These are phyloP conservation scores for Plumapathes pennacea DNA, from an alignment of 92 coral and sea anemone species.

Conservation along the genomic window DNA sequence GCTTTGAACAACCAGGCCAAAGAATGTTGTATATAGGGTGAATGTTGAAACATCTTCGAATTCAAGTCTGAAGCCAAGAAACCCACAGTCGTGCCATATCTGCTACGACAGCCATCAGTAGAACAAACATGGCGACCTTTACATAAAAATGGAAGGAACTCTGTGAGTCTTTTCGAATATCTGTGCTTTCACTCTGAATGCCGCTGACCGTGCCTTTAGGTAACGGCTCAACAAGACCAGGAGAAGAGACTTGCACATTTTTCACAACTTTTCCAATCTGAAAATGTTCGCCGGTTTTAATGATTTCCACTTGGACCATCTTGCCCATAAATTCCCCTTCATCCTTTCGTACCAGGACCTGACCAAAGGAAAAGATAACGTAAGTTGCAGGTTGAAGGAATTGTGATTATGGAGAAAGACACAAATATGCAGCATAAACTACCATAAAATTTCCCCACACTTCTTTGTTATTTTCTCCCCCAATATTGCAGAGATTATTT, in stretches of 20 bases:
- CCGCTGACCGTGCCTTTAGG: slow-evolving; percentile 98
- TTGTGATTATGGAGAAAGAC: too few relatives aligned
- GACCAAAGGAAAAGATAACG: neutral
- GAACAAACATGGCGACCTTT: slow-evolving; percentile 59
- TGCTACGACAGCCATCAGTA: slow-evolving; percentile 67
- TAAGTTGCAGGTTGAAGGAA: too few relatives aligned
- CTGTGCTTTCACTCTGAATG: slow-evolving; percentile 24
- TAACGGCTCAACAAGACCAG: slow-evolving; percentile 88
- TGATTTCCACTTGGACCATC: slow-evolving; percentile 77
- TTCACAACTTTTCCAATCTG: slow-evolving; percentile 69
- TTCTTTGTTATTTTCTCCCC: too few relatives aligned
- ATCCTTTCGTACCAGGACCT: slow-evolving; percentile 93
- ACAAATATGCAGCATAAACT: too few relatives aligned
- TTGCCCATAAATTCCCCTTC: slow-evolving; percentile 98
- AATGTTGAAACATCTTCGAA: neutral
- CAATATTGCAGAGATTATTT: too few relatives aligned
- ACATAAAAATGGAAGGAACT: slow-evolving; percentile 46
- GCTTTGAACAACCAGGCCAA: too few relatives aligned
- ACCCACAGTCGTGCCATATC: slow-evolving; percentile 59
- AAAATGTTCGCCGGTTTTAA: slow-evolving; percentile 86
- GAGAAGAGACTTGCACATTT: slow-evolving; percentile 66
- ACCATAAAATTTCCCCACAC: too few relatives aligned
- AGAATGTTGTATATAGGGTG: too few relatives aligned
- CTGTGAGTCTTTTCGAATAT: slow-evolving; percentile 1
- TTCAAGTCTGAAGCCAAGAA: slow-evolving; percentile 55